Base-by-base conservation (phyloP, 2,888 invertebrate species). In the Brenthis ino region DNA sequence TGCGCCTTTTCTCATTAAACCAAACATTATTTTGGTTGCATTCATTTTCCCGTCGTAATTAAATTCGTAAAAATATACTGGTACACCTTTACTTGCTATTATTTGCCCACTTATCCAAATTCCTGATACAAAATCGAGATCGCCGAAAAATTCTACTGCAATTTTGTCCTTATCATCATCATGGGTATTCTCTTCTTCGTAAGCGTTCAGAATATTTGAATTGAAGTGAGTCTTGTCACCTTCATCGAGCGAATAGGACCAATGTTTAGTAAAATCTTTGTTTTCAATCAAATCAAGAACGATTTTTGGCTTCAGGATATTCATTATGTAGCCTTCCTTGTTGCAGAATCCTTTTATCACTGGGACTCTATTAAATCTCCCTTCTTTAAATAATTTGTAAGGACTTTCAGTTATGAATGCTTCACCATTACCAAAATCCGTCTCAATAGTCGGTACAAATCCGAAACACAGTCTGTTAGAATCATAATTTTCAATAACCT, bases 321-420 rank as follows among this genome's bases (percentile, higher is more conserved):
- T 71, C 77, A 87, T 85, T 28, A 88, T 76, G 13, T 87, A 78
- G 1, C 94, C 93, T 77, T 94, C 94, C 2, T 80, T 83, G 1
- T 86, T 83, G 69, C 88, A 92, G 72, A 93, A 93, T 20, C 94
- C 94, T 81, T 89, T 87, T 20, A 94, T 83, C 1, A 88, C 75
- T 0, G 94, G 93, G 28, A 94, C 88, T 28, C 82, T 79, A 11
- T 82, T 77, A 58, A 87, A 84, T 51, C 82, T 80, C n/a, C 85
- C 86, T 63, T 84, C 77, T 70, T 85, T 84, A 58, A 93, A 67
- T 47, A 89, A 63, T 28, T 78, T 89, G 75, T 79, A 94, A 72
- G 76, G 95, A 85, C 48, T 71, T 3, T 76, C 72, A 4, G 78
- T 82, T 61, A 84, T 71, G 69, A 85, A 83, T 37, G 82, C 79